Evolutionary conservation across 2,797 vertebrate species (phyloP), one percentile per base, ranked within the genome.

Genomic region (Anolis apletophallus): DNA sequence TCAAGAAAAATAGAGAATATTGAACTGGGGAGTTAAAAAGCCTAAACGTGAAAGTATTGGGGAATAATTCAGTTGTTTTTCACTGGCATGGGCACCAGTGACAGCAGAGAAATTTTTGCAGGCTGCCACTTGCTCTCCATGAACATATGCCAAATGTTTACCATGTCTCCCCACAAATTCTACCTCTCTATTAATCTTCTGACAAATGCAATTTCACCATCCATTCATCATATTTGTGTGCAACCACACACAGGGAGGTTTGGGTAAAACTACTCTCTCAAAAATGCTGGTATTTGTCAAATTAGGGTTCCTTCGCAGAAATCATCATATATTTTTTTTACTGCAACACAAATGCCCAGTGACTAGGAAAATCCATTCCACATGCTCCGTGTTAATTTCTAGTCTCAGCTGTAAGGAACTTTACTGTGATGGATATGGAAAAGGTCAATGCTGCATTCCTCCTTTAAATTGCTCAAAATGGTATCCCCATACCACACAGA

Each of bases 301-400:
- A 87, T 78, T 87, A 77, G 74, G 83, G n/a, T 59, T 82, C 14
- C 78, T 90, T 89, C 82, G 74, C 57, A 85, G 52, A 75, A 73
- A 17, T 85, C 29, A 74, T 87, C 34, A 83, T 84, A 91, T 74
- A n/a, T n/a, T n/a, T n/a, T 92, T 84, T 92, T 81, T 91, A 73
- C 61, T 90, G 89, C 67, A 87, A 77, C 83, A 72, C 77, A 91
- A 32, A 1, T 12, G 34, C 36, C 61, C 89, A 75, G 52, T 0
- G 0, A 81, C 61, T 85, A 64, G n/a, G 79, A 88, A 88, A 88
- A 88, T 85, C 79, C 79, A 59, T 71, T 91, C 74, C 57, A 64
- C 74, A 74, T 82, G 67, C 57, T 78, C n/a, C 55, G 50, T 79
- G 46, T 73, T 78, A 79, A 72, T 72, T 72, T 32, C 67, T 72